Evolutionary conservation across 1,140 invertebrate species (phyloP).

Genomic region (Drosophila repletoides): DNA sequence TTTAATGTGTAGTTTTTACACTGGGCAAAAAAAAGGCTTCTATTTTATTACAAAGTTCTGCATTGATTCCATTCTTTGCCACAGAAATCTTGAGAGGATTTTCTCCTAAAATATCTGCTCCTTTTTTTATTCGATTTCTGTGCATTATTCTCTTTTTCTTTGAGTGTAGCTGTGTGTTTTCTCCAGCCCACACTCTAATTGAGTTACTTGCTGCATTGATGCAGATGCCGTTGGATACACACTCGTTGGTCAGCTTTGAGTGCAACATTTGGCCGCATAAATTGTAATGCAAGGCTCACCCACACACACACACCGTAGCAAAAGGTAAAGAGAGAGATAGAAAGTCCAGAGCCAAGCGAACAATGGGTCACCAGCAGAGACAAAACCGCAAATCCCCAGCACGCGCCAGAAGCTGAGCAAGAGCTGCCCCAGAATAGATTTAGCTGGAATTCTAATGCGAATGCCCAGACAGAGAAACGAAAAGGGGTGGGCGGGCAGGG

Average conservation of each 20-base stretch:
- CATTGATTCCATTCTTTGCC: no score
- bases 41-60: no score
- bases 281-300: conserved; percentile 20
- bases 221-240: conserved; percentile 1
- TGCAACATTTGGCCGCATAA: conserved; percentile 14
- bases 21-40: no score
- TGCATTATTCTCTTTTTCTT: not conserved
- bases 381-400: conserved; percentile 61
- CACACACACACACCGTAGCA: not conserved
- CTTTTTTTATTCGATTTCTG: not conserved
- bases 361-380: not conserved
- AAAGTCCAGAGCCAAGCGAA: no score
- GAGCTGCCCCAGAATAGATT: conserved; percentile 1
- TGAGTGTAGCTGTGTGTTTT: not conserved
- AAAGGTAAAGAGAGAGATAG: not conserved
- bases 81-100: no score
- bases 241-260: not conserved
- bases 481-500: not conserved
- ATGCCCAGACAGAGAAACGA: no score
- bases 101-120: no score
- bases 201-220: conserved; percentile 32
- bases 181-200: conserved; percentile 25
- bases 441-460: not conserved
- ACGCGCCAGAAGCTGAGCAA: conserved; percentile 29
- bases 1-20: conserved; percentile 3